These are phyloP conservation scores for Campylomormyrus tamandua DNA, from an alignment of 2,113 vertebrate species.

Conservation along the genomic window DNA sequence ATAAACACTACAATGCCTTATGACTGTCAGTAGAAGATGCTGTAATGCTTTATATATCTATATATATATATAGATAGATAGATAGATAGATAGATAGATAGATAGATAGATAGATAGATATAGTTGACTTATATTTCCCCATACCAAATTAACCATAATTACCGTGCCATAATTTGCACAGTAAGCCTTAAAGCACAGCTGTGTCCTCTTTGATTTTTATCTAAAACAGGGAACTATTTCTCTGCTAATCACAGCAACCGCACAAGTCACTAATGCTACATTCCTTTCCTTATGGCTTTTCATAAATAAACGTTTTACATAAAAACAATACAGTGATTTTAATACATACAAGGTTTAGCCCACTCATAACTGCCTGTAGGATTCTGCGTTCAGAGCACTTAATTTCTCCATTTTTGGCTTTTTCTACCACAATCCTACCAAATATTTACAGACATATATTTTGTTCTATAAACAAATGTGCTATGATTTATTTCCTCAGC, in stretches of 20 bases:
- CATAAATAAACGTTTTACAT: not conserved
- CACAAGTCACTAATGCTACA: not conserved
- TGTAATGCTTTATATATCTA: not conserved
- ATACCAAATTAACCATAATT: not conserved
- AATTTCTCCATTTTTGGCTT: slow-evolving; percentile 20
- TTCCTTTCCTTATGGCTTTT: not conserved
- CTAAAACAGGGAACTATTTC: not conserved
- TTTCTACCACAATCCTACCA: slow-evolving; percentile 33
- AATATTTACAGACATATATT: slow-evolving; percentile 51
- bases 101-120: not conserved
- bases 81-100: too few relatives aligned
- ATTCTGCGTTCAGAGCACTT: not conserved
- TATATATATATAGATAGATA: too few relatives aligned
- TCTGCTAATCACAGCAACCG: not conserved
- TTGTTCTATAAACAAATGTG: slow-evolving; percentile 44
- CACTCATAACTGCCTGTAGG: not conserved
- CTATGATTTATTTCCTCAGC: slow-evolving; percentile 53
- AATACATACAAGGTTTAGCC: not conserved
- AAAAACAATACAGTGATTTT: not conserved
- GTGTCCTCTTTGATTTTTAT: not conserved
- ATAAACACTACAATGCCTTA: too few relatives aligned
- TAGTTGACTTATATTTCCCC: not conserved
- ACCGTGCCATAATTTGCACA: not conserved
- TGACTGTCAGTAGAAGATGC: not conserved
- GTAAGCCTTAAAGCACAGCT: not conserved